phyloP scores from a whole-genome alignment of 2,113 vertebrate species.

The Nanorana parkeri region DNA sequence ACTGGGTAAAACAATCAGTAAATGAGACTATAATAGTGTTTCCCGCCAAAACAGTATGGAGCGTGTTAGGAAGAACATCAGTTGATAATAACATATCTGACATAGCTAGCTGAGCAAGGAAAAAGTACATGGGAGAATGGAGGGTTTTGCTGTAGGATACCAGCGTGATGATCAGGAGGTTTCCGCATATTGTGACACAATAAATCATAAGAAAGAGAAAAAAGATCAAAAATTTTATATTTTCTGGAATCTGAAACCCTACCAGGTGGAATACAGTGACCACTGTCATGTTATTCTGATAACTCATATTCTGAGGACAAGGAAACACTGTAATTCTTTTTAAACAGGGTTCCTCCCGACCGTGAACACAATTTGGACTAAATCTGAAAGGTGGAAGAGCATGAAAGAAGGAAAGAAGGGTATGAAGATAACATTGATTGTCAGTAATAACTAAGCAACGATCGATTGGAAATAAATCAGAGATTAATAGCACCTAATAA shows the following conservation, averaged over 20 bases:
- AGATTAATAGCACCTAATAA: too few relatives aligned
- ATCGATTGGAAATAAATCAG: too few relatives aligned
- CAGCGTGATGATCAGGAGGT: slow-evolving; percentile 2
- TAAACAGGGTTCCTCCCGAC: too few relatives aligned
- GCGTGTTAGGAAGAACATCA: background rate
- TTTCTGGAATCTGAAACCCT: slow-evolving; percentile 5
- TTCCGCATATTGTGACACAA: background rate
- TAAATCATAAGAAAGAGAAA: background rate
- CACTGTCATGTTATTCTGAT: too few relatives aligned
- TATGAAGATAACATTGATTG: too few relatives aligned
- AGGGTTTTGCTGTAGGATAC: background rate
- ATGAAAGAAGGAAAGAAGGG: too few relatives aligned
- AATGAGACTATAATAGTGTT: slow-evolving; percentile 36
- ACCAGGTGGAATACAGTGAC: background rate
- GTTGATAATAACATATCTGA: background rate
- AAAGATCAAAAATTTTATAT: background rate
- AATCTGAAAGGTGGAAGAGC: too few relatives aligned
- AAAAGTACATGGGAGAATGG: slow-evolving; percentile 21
- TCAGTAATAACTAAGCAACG: too few relatives aligned
- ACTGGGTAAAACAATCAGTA: slow-evolving; percentile 35
- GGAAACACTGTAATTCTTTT: too few relatives aligned
- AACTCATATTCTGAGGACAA: too few relatives aligned
- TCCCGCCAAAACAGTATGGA: background rate
- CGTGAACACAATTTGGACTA: too few relatives aligned
- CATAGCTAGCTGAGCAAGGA: background rate